Conservation (phyloP, 2,113 vertebrate genomes). For the Erythrolamprus reginae region DNA sequence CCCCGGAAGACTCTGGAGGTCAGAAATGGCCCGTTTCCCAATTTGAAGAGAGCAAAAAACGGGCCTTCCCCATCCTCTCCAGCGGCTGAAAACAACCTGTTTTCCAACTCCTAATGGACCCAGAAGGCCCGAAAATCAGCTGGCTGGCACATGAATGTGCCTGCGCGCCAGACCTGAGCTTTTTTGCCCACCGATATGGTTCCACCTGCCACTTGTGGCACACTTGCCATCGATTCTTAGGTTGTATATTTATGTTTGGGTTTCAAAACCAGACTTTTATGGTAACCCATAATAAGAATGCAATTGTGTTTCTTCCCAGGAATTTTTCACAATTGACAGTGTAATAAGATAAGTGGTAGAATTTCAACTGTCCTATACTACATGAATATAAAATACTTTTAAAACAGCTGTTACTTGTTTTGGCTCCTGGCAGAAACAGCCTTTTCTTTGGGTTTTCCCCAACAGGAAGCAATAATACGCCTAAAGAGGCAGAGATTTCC, state of each 20-base stretch:
- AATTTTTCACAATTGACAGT: background rate
- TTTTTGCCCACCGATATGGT: no score
- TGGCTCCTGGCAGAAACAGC: background rate
- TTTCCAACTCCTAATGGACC: no score
- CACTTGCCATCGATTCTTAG: no score
- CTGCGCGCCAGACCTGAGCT: no score
- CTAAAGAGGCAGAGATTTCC: conserved; percentile 10
- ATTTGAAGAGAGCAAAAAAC: no score
- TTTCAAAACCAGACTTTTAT: background rate
- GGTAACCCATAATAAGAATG: background rate
- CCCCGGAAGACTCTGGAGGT: no score
- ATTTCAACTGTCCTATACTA: background rate
- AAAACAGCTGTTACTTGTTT: conserved; percentile 9
- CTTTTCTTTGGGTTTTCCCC: conserved; percentile 32
- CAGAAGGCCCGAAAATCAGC: no score
- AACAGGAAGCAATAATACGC: conserved; percentile 18
- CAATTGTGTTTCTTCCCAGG: background rate
- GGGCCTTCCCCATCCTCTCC: no score
- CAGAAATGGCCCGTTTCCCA: no score
- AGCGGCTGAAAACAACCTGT: no score
- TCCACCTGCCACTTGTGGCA: no score
- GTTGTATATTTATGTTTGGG: background rate
- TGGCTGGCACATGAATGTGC: no score
- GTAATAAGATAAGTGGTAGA: background rate
- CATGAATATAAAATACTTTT: background rate